Base-by-base conservation (phyloP, 2,888 invertebrate genomes). In the Campoplex capitator region DNA sequence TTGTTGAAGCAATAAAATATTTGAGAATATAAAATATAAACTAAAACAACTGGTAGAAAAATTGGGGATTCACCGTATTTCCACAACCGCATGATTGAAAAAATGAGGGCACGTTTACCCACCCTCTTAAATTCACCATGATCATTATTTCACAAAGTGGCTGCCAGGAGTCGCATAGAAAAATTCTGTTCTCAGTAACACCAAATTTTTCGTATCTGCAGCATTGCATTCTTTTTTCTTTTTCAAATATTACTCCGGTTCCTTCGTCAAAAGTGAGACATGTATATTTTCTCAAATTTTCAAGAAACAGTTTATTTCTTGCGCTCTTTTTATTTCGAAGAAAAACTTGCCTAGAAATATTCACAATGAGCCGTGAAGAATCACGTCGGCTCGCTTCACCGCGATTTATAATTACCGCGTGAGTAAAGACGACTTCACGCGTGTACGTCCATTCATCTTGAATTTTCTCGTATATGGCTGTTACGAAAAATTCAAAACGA, bases 401-500 rank as follows among this genome's bases (percentile, higher is more conserved):
- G 28, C 73, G 73, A 23, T 11, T 54, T 32, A 16, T 48, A 71
- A n/a, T 54, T 35, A 4, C 11, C 54, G 7, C n/a, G 8, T 16
- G 65, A 18, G 8, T 48, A 48, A n/a, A 23, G 28, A 45, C 42
- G 23, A 45, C 23, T 48, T 70, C 23, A 16, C 28, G 28, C 70
- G 28, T 71, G 16, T 18, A 13, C 38, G 23, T 45, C 28, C 42
- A 28, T 28, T 56, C 13, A 42, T 62, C 75, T 62, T 75, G 62
- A 74, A n/a, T 48, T 38, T 74, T 74, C 42, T n/a, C 62, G 23
- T 62, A 65, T 51, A 74, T 51, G 65, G 67, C 23, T 81, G 62
- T n/a, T 65, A 51, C 23, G 28, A 51, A 32, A 67, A 81, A 32
- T 65, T 67, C 67, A 38, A 32, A 62, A 23, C 7, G 23, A 62